Percentiles rank a stretch among this genome's conserved stretches.
phyloP scores from a whole-genome alignment of 2,113 vertebrate species.

The Spermophilus dauricus region DNA sequence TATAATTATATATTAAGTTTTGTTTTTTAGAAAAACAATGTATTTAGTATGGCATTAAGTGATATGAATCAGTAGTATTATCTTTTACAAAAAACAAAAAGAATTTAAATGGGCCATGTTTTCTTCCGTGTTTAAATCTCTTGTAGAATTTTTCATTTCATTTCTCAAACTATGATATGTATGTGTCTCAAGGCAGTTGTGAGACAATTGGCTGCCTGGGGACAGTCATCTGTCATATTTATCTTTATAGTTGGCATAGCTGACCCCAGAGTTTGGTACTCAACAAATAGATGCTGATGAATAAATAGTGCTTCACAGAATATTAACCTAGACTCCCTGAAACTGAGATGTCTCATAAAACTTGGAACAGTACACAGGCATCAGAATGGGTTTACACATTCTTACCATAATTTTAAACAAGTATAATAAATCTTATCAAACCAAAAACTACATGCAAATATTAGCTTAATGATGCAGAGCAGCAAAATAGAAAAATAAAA shows the following conservation, averaged over 20 bases:
- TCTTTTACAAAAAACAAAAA: conserved; percentile 14
- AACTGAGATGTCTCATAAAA: neutral
- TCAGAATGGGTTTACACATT: neutral
- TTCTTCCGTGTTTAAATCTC: neutral
- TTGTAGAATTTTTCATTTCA: neutral
- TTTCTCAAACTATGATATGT: neutral
- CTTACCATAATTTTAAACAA: conserved; percentile 54
- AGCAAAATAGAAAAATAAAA: conserved; percentile 58
- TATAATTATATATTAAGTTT: conserved; percentile 39
- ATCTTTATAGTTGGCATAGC: neutral
- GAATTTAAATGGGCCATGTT: neutral
- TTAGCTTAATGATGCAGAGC: conserved; percentile 46
- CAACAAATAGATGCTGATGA: neutral
- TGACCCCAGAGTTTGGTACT: neutral
- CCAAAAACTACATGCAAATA: neutral
- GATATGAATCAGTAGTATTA: neutral
- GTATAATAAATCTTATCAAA: neutral
- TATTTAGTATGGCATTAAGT: conserved; percentile 25
- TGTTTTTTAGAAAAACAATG: neutral
- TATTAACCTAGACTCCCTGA: neutral
- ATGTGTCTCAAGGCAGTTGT: neutral
- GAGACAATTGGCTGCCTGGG: neutral
- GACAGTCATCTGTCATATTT: neutral
- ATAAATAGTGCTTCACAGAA: neutral
- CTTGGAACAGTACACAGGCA: neutral